Base-by-base conservation (phyloP, 2,888 invertebrate species). In the Quadriops clusia region DNA sequence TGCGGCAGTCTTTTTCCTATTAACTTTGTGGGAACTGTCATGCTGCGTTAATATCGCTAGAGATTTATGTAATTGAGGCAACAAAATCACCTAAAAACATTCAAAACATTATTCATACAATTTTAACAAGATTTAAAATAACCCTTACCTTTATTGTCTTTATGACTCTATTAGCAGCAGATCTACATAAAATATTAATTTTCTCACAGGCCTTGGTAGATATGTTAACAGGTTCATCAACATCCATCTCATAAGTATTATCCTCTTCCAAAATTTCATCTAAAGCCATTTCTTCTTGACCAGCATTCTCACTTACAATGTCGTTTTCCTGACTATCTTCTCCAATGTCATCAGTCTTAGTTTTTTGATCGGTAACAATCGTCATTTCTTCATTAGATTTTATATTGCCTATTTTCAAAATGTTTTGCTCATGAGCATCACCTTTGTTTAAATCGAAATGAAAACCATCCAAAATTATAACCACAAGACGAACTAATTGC, bases 371-470 rank as follows among this genome's bases (percentile, higher is more conserved):
- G 7, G 8, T 18, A 7, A 24, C 28, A 5, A 8, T 30, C 20
- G 2, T 8, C 15, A 17, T 11, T 28, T 33, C 32, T 4, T 17
- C 27, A 21, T 37, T 27, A 14, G 8, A 11, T 34, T 23, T 38
- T 38, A 17, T 23, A 17, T 26, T 30, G 28, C 22, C 31, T 16
- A 23, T 16, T 14, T 17, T 31, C 9, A n/a, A n/a, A n/a, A n/a
- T n/a, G n/a, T n/a, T n/a, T n/a, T n/a, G n/a, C n/a, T n/a, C 29
- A 2, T 32, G 23, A 12, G 30, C 44, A 30, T 65, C 56, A 4
- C 68, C 72, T 53, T 77, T 76, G 0, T 72, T 72, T 27, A 94
- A 65, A 63, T 94, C 86, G 57, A 83, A 95, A 61, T 94, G 94
- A 52, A 94, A 95, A 1, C 83, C 76, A 53, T 94, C 89, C 39